Conservation (phyloP, 2,113 vertebrate species). For the Etheostoma spectabile region DNA sequence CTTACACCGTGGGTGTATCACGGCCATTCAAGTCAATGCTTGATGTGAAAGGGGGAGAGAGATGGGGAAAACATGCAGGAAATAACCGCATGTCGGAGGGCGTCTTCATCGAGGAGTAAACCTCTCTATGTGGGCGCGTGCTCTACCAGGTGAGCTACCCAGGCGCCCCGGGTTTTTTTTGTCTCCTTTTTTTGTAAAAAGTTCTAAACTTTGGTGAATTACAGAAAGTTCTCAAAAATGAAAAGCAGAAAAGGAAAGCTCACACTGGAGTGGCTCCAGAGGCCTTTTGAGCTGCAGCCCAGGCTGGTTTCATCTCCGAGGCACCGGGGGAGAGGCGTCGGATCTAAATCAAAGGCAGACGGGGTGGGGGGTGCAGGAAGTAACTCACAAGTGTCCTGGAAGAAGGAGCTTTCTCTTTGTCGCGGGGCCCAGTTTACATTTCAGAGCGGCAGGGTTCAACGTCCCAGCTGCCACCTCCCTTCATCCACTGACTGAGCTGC, state of each 20-base stretch:
- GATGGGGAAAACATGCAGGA: no score
- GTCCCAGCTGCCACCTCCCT: constrained; percentile 9
- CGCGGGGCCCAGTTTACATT: constrained; percentile 13
- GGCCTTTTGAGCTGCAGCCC: neutral
- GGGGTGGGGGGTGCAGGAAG: constrained; percentile 1
- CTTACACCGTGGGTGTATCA: no score
- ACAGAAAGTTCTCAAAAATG: neutral
- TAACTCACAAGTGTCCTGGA: constrained; percentile 20
- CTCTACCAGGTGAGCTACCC: no score
- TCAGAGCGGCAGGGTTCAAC: constrained; percentile 43
- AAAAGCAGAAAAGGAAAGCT: neutral
- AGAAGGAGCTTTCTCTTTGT: constrained; percentile 11
- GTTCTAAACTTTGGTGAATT: neutral
- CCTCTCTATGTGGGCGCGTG: no score
- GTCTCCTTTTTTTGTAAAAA: neutral
- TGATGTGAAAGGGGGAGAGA: no score
- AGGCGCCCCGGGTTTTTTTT: no score
- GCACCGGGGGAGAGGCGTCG: constrained; percentile 14
- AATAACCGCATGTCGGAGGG: no score
- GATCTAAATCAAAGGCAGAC: constrained; percentile 38
- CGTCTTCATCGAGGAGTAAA: no score
- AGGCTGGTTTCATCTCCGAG: constrained; percentile 18
- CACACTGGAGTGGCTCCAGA: neutral
- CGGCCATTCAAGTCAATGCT: no score
- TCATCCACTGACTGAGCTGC: constrained; percentile 15